A percentile compares a stretch with the other conserved stretches of the same genome.
Conservation (phyloP, 1,140 invertebrate genomes). For the Heliconius congener region DNA sequence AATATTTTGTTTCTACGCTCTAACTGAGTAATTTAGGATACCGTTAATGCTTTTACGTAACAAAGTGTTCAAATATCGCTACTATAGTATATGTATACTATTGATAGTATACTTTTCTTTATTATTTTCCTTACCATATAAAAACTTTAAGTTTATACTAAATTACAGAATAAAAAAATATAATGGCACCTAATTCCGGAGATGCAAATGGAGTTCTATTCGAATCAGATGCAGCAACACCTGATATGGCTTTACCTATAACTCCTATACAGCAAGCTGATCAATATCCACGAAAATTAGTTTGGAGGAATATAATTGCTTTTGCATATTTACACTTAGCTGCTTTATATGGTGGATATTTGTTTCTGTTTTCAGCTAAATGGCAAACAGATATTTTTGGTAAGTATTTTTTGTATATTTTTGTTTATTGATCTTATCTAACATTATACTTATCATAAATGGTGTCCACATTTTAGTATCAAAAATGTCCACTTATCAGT, state of each 20-base stretch:
- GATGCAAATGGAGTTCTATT: constrained; percentile 84
- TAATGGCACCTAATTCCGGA: constrained; percentile 84
- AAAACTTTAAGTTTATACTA: neutral
- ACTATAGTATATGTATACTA: neutral
- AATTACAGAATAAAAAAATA: constrained; percentile 32
- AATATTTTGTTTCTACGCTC: neutral
- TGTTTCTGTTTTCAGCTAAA: constrained; percentile 90
- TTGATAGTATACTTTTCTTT: too few relatives aligned
- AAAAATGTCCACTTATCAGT: neutral
- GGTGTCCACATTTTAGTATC: neutral
- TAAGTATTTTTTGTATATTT: constrained; percentile 79
- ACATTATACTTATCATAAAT: neutral
- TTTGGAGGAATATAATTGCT: constrained; percentile 96
- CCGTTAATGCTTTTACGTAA: constrained; percentile 9
- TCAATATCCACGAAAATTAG: constrained; percentile 84
- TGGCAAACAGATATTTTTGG: constrained; percentile 88
- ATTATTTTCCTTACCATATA: too few relatives aligned
- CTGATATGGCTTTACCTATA: constrained; percentile 76
- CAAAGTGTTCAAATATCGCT: neutral
- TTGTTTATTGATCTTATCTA: neutral
- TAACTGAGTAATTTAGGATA: neutral
- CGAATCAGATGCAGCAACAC: constrained; percentile 83
- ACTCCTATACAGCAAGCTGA: constrained; percentile 73
- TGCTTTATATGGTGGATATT: constrained; percentile 92
- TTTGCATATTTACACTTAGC: constrained; percentile 93